Base-by-base conservation (phyloP, 2,888 invertebrate species). In the Hemicrepidius hirtus region DNA sequence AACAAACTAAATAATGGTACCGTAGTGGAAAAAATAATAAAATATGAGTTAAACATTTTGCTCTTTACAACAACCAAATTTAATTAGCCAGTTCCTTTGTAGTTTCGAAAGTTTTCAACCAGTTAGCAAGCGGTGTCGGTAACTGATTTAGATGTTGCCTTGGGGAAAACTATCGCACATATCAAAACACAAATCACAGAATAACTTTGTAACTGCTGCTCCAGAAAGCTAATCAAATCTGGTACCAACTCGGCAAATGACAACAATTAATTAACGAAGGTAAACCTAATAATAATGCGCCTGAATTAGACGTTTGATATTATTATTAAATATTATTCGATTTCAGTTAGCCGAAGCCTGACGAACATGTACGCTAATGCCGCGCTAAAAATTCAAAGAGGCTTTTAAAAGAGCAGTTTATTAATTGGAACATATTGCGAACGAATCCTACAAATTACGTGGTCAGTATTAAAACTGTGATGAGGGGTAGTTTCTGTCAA, bases 401-500 rank as follows among this genome's bases (percentile, higher is more conserved):
- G 13, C 10, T n/a, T 3, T 5, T 0, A 13, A 57, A 57, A 16
- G n/a, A 57, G 3, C 35, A 57, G 32, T 20, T n/a, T 13, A 24
- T 35, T 35, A 57, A 57, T 57, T 57, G 9, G 7, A 35, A 57
- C 35, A 57, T 18, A 57, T 57, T 5, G 55, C 35, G 2, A 37
- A 35, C 37, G 13, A 57, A 57, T 57, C 18, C 13, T 18, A 18
- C 37, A 37, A 60, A 68, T 60, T 69, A 44, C 46, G 32, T 20
- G 41, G 62, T 55, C 63, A 69, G 41, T 63, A 35, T 44, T 69
- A 55, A 69, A 41, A 69, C 41, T 41, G 49, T 62, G 55, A 71
- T 16, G 65, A 64, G 44, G 41, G 62, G 55, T 44, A 60, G 57
- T 60, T 65, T 40, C 64, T 46, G 41, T 53, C 62, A 53, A 20